A percentile compares a stretch with the other conserved stretches of the same genome.
Evolutionary conservation across 2,113 vertebrate species (phyloP).

Genomic region (Corythornis cristatus): DNA sequence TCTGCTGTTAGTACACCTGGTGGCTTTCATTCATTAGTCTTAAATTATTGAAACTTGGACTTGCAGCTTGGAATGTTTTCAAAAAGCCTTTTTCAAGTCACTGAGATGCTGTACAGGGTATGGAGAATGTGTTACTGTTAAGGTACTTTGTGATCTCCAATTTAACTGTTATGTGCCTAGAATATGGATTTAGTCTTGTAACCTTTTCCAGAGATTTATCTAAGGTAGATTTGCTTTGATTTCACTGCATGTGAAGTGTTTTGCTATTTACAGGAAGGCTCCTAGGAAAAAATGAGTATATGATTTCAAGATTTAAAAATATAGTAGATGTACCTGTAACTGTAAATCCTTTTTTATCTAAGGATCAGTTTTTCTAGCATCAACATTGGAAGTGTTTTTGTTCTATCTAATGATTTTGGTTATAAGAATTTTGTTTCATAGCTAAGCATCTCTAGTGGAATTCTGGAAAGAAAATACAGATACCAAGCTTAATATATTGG

Average conservation of each 20-base stretch:
- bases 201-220: background rate
- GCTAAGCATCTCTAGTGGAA: background rate
- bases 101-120: background rate
- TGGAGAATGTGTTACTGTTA: background rate
- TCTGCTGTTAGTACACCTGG: background rate
- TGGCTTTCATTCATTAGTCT: background rate
- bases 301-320: background rate
- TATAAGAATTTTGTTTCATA: background rate
- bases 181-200: background rate
- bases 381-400: background rate
- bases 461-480: background rate
- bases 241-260: background rate
- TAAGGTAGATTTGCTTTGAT: background rate
- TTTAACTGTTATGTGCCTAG: background rate
- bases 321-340: background rate
- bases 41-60: background rate
- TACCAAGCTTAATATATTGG: background rate
- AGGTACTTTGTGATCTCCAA: background rate
- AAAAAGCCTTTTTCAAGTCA: background rate
- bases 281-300: background rate
- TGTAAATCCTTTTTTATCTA: background rate
- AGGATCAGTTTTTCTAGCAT: background rate
- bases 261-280: background rate
- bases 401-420: background rate
- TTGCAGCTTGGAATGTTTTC: background rate